Percentiles rank a stretch among this genome's conserved stretches.
Evolutionary conservation across 1,140 invertebrate species (phyloP).

Genomic region (Proales similis): DNA sequence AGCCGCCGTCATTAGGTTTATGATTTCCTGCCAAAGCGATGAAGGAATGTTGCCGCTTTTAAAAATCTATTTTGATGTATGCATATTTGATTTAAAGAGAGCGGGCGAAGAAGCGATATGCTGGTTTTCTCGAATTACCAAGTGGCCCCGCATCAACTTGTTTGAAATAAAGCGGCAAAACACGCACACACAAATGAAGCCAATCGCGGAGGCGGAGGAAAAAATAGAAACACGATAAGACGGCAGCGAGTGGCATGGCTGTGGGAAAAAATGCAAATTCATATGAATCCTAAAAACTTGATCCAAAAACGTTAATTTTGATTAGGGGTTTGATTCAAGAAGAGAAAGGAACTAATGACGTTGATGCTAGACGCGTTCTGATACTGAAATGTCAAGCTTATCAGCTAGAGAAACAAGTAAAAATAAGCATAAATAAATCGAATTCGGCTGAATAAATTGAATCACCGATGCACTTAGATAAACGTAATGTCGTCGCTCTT

Average conservation of each 20-base stretch:
- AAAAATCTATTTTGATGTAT: no score
- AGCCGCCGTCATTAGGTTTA: no score
- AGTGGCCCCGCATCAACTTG: no score
- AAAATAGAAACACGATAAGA: neutral
- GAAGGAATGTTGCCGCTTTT: no score
- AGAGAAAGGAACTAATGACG: neutral
- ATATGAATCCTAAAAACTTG: neutral
- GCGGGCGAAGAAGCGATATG: no score
- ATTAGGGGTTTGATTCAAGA: slow-evolving; percentile 12
- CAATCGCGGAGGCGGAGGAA: no score
- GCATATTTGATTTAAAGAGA: no score
- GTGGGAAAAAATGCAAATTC: neutral
- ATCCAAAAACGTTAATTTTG: neutral
- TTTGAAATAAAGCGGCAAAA: no score
- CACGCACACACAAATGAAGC: no score
- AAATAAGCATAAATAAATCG: no score
- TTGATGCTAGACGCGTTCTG: neutral
- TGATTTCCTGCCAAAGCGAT: no score
- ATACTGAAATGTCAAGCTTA: slow-evolving; percentile 34
- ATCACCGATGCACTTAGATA: neutral
- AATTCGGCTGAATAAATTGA: neutral
- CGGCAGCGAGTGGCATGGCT: neutral
- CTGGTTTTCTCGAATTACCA: no score
- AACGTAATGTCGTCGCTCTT: slow-evolving; percentile 10
- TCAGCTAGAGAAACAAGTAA: slow-evolving; percentile 31